These are phyloP conservation scores for Rhingia campestris DNA, from an alignment of 2,888 invertebrate species.

Conservation along the genomic window DNA sequence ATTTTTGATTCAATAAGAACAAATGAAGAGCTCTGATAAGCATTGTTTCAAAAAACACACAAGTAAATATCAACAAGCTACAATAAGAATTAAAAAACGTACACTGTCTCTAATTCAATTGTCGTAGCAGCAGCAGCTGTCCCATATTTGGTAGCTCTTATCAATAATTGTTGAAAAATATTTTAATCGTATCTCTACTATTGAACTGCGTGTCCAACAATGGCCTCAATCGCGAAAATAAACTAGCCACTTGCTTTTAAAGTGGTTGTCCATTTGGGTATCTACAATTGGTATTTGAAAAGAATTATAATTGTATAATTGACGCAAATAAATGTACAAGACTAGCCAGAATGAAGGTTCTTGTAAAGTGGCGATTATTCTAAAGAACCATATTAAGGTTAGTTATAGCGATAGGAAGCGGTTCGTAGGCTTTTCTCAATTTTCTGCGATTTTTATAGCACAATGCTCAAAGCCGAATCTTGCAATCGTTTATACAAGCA, in stretches of 20 bases:
- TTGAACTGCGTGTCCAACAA: constrained; percentile 35
- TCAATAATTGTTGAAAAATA: constrained; percentile 20
- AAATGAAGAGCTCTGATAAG: constrained; percentile 12
- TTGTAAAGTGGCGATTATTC: no score
- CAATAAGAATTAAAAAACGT: background rate
- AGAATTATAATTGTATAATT: no score
- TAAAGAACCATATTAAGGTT: no score
- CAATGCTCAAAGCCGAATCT: no score
- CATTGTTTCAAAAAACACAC: background rate
- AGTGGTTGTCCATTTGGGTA: constrained; percentile 6
- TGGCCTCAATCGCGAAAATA: constrained; percentile 27
- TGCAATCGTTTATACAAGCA: no score
- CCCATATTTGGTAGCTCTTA: constrained; percentile 37
- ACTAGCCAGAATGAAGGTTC: no score
- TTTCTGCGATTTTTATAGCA: no score
- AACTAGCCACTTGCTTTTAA: constrained; percentile 6
- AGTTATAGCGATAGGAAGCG: no score
- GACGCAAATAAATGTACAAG: no score
- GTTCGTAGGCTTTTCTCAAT: no score
- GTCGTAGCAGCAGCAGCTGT: constrained; percentile 25
- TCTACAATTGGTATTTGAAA: background rate
- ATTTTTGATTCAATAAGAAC: background rate
- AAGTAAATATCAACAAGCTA: constrained; percentile 15
- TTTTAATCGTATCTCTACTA: constrained; percentile 21
- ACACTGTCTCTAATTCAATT: background rate